Evolutionary conservation across 2,113 vertebrate genomes (phyloP).

Genomic region (Pagrus major): DNA sequence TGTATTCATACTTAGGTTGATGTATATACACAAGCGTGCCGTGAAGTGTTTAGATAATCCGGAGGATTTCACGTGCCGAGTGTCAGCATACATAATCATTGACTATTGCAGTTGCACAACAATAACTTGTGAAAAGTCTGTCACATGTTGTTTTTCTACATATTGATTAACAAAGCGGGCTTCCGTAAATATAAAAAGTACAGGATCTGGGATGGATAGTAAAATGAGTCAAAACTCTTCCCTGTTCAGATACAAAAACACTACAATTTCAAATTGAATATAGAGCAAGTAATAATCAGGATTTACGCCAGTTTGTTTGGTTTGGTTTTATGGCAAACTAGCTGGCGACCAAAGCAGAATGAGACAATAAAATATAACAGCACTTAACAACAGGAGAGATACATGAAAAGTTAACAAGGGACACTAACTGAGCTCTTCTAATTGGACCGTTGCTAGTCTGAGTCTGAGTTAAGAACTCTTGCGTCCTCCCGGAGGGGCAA

Average conservation of each 20-base stretch:
- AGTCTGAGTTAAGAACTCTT: background rate
- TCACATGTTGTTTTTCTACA: background rate
- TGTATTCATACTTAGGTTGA: background rate
- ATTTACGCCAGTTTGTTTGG: background rate
- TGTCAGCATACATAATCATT: constrained; percentile 43
- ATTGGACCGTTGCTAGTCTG: background rate
- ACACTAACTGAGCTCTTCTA: too few species aligned
- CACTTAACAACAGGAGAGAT: background rate
- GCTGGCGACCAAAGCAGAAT: too few species aligned
- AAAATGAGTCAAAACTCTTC: background rate
- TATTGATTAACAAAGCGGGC: constrained; percentile 40
- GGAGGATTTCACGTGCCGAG: constrained; percentile 2
- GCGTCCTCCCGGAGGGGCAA: background rate
- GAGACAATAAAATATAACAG: background rate
- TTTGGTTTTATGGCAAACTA: background rate
- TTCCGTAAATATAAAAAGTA: background rate
- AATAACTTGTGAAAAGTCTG: constrained; percentile 3
- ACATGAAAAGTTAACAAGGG: background rate
- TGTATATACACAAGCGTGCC: background rate
- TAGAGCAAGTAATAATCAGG: background rate
- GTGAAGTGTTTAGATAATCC: constrained; percentile 1
- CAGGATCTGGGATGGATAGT: background rate
- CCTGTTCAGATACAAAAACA: background rate
- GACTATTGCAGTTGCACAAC: constrained; percentile 8
- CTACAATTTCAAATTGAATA: too few species aligned